Percentiles rank a stretch among this genome's conserved stretches.
Evolutionary conservation across 2,797 vertebrate genomes (phyloP).

Genomic region (Aphelocoma californica): DNA sequence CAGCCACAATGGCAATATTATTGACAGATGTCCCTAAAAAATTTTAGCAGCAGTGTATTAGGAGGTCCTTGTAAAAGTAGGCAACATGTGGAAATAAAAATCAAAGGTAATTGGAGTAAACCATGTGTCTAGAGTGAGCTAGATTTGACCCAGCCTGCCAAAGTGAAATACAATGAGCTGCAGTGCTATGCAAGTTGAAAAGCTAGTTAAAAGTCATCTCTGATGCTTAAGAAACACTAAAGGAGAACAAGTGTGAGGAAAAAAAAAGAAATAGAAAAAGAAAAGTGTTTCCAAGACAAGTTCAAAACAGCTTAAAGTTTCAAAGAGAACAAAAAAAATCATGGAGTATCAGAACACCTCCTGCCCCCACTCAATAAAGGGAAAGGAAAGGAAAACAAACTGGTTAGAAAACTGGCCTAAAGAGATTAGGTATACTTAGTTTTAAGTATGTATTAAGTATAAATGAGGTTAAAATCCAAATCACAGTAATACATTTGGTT

Average conservation of each 20-base stretch:
- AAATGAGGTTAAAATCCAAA: background rate
- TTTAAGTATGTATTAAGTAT: background rate
- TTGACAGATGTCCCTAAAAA: background rate
- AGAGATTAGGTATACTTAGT: background rate
- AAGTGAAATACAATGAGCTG: background rate
- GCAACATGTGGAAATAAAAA: background rate
- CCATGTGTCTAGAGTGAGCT: background rate
- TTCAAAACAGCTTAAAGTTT: background rate
- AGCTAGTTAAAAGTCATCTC: background rate
- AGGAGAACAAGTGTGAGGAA: rapidly evolving
- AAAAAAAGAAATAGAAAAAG: background rate
- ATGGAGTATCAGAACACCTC: background rate
- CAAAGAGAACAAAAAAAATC: background rate
- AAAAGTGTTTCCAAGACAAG: background rate
- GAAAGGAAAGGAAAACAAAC: background rate
- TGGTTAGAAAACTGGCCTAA: background rate
- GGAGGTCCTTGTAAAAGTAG: background rate
- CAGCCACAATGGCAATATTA: background rate
- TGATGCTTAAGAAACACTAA: background rate
- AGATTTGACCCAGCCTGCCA: background rate
- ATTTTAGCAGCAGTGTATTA: background rate
- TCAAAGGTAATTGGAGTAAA: background rate
- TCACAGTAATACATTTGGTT: background rate
- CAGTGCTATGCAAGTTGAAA: background rate
- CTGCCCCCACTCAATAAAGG: background rate